Evolutionary conservation across 2,888 invertebrate species (phyloP), one percentile per base, ranked within the genome.

Genomic region (Philhelius pedissequus): DNA sequence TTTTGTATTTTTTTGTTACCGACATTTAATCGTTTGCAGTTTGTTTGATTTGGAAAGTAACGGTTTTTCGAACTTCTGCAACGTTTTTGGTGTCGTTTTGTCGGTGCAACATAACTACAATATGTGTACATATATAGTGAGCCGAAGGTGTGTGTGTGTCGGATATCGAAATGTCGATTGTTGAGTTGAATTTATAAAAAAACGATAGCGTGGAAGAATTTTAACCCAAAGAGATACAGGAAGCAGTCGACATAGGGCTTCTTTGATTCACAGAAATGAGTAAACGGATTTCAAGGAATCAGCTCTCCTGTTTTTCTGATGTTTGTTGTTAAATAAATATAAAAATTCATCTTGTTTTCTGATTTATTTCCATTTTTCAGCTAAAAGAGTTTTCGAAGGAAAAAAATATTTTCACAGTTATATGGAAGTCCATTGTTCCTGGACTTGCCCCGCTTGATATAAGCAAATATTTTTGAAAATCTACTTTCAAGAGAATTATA

Each of bases 1-100:
- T 56, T 30, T 62, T 70, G 52, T 15, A 35, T 74, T 69, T 79
- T 64, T 75, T 83, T 83, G 83, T 83, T 74, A 75, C 58, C 78
- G 20, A 70, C 78, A 83, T 83, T 83, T 78, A 83, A 83, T 83
- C 74, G 74, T 70, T 79, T 75, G 58, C 58, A 75, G 64, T 83
- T 78, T 79, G 74, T 83, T 79, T 83, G 83, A 78, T 79, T 83
- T 79, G 70, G 66, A n/a, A n/a, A 45, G 40, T 27, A 18, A 60
- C 54, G 40, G 73, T 62, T 74, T 62, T 73, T 43, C 4, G 43
- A 32, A 18, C 56, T 27, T 62, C 8, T 18, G 56, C 56, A 18
- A 32, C 15, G 32, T 54, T 18, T n/a, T 15, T 11, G 30, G 6
- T 32, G 2, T 13, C n/a, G n/a, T n/a, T n/a, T n/a, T n/a, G n/a